Evolutionary conservation across 1,140 invertebrate genomes (phyloP), one percentile per base, ranked within the genome.

Genomic region (Caenorhabditis elegans): DNA sequence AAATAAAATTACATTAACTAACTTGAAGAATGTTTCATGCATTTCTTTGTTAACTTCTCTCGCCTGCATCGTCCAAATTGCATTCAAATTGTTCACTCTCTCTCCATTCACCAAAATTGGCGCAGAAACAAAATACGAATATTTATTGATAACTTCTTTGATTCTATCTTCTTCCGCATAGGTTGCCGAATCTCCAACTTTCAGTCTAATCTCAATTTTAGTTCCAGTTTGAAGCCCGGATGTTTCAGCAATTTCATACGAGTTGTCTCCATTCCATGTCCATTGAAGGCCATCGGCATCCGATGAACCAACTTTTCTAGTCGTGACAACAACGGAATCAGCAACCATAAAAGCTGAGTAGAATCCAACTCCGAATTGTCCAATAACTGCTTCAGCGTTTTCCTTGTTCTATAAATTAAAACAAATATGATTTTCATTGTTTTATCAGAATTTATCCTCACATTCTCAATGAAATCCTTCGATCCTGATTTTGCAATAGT

Each of bases 311-410:
- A 90, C 87, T 79, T 92, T 92, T 87, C 92, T 92, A 6, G 96
- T 95, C 87, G 92, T 97, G 0, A 98, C 96, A 89, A 96, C 95
- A 17, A 98, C 95, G 90, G 94, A 94, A 86, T 97, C 93, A 76
- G 95, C 95, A 0, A 98, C 96, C 94, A 98, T 98, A 90, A 98
- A 98, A 0, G 94, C 93, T 49, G 96, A 97, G 89, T 98, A 98
- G 90, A 98, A 98, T 11, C 97, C 97, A 17, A 98, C 97, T 83
- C 96, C 97, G 92, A 98, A 98, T 89, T 98, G 96, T 5, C 96
- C 97, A 90, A 98, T 98, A 78, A 98, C 97, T 75, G 92, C 91
- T 39, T 92, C 91, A 13, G 91, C 91, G 55, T 86, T 84, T 26
- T 84, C 81, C 26, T 79, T 79, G 77, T 83, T 78, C 76, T 82